Conservation (phyloP, 2,797 vertebrate genomes). For the Varecia variegata region DNA sequence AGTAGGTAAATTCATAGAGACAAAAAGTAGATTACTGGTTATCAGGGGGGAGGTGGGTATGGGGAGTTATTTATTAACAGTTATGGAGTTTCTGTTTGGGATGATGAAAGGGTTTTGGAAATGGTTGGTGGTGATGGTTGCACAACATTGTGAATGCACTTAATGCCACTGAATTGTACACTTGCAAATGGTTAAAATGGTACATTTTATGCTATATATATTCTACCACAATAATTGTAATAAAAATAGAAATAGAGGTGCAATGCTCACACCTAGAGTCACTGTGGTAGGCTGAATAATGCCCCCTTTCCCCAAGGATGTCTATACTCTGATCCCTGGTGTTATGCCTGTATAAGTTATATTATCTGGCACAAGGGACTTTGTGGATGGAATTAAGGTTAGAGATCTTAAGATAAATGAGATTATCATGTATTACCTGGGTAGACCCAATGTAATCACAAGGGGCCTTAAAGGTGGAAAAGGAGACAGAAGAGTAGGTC, state of each 20-base stretch:
- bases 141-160: not conserved
- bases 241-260: not conserved
- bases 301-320: not conserved
- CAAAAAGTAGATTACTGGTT: not conserved
- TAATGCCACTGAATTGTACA: not conserved
- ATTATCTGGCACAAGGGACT: not conserved
- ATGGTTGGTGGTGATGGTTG: not conserved
- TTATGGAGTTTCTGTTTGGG: not conserved
- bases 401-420: conserved; percentile 21
- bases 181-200: not conserved
- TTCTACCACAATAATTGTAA: not conserved
- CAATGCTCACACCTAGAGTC: not conserved
- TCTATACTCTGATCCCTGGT: not conserved
- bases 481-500: not conserved
- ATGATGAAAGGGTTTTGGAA: conserved; percentile 9
- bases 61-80: not conserved
- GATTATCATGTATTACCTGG: not conserved
- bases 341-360: not conserved
- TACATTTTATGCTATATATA: not conserved
- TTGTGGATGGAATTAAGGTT: not conserved
- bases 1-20: not conserved
- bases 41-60: not conserved
- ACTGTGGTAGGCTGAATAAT: not conserved
- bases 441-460: not conserved
- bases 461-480: not conserved